phyloP scores from a whole-genome alignment of 2,888 invertebrate species.

The Cordilura impudica region DNA sequence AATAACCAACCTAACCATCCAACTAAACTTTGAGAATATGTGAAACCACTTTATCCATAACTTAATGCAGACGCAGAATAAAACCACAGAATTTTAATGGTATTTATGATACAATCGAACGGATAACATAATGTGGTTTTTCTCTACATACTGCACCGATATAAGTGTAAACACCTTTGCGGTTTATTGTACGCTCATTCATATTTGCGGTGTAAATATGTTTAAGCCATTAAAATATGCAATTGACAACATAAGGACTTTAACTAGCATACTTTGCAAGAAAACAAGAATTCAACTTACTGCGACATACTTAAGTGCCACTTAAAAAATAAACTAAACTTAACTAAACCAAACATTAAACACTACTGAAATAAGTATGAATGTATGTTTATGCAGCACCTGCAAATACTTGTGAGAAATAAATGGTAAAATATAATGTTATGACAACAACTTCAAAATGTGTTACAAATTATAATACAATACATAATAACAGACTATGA shows the following conservation, averaged over 20 bases:
- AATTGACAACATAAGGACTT: slow-evolving; percentile 36
- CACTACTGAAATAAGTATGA: not conserved
- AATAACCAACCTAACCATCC: too few species aligned
- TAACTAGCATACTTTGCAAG: not conserved
- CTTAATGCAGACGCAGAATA: too few species aligned
- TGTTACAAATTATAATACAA: not conserved
- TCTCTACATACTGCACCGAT: not conserved
- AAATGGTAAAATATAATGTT: not conserved
- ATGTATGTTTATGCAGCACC: not conserved
- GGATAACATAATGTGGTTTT: not conserved
- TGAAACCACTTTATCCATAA: too few species aligned
- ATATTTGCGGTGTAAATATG: not conserved
- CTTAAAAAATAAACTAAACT: slow-evolving; percentile 37
- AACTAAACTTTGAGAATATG: too few species aligned
- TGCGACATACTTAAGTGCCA: slow-evolving; percentile 50
- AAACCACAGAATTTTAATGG: slow-evolving; percentile 18
- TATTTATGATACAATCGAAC: slow-evolving; percentile 35
- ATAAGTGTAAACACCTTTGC: slow-evolving; percentile 40
- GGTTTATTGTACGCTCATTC: slow-evolving; percentile 32
- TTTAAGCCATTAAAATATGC: not conserved
- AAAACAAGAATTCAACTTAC: slow-evolving; percentile 2
- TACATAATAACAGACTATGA: too few species aligned
- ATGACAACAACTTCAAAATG: not conserved
- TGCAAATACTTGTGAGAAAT: slow-evolving; percentile 7
- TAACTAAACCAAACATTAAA: slow-evolving; percentile 44